phyloP scores from a whole-genome alignment of 2,888 invertebrate genomes.

The Argyresthia albistria region DNA sequence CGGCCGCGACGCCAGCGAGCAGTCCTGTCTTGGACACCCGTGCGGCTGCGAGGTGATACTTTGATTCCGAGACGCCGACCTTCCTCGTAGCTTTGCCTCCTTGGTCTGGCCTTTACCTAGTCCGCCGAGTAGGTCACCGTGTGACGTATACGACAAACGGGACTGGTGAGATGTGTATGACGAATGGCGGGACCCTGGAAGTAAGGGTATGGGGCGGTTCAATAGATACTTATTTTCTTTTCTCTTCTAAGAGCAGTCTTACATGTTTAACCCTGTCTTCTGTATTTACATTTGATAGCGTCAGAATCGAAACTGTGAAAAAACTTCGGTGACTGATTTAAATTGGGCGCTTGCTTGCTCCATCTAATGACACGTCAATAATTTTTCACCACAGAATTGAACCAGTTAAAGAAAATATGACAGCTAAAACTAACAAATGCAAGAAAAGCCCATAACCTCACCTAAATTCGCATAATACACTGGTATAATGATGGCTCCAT shows the following conservation, averaged over 20 bases:
- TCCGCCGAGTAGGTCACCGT: conserved; percentile 90
- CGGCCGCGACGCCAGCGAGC: conserved; percentile 74
- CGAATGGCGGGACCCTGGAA: conserved; percentile 87
- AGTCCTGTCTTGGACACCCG: conserved; percentile 64
- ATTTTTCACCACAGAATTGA: no score
- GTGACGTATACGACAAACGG: conserved; percentile 93
- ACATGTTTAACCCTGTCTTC: background rate
- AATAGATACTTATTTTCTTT: no score
- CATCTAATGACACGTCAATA: no score
- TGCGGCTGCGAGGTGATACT: conserved; percentile 75
- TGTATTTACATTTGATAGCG: no score
- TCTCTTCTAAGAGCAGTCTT: background rate
- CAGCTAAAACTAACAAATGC: background rate
- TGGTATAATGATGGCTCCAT: conserved; percentile 94
- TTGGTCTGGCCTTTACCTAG: conserved; percentile 83
- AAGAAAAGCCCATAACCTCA: conserved; percentile 20
- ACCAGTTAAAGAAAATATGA: background rate
- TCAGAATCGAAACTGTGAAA: no score
- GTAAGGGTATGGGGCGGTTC: background rate
- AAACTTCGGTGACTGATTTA: no score
- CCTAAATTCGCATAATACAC: conserved; percentile 91
- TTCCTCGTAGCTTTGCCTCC: conserved; percentile 84
- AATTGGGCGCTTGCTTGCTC: no score
- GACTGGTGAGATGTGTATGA: conserved; percentile 97
- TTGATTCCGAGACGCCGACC: conserved; percentile 80